These are phyloP conservation scores for Polietes domitor DNA, from an alignment of 2,888 invertebrate species.

Conservation along the genomic window DNA sequence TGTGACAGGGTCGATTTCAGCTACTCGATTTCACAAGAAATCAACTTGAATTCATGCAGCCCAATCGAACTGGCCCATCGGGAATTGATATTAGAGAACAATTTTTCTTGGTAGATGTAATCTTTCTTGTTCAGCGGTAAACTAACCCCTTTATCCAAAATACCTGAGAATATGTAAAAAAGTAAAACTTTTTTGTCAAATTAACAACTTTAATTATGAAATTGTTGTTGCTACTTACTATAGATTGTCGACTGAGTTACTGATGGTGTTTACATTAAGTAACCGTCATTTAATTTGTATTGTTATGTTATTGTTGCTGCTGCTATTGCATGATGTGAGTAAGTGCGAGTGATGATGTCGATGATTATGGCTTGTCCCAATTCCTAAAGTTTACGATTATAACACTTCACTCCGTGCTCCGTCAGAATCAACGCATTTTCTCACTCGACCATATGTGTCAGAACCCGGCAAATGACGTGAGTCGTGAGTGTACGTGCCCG, in stretches of 20 bases:
- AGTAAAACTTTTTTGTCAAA: constrained; percentile 57
- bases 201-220: neutral
- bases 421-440: constrained; percentile 12
- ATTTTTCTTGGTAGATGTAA: too few species aligned
- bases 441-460: neutral
- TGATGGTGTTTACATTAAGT: constrained; percentile 22
- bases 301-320: neutral
- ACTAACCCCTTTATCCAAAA: constrained; percentile 35
- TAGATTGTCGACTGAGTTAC: neutral
- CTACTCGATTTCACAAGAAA: too few species aligned
- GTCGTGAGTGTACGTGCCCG: neutral
- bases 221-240: neutral
- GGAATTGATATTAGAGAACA: too few species aligned
- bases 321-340: neutral
- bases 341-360: neutral
- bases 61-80: too few species aligned
- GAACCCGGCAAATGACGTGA: constrained; percentile 8
- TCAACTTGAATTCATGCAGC: too few species aligned
- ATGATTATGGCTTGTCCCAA: constrained; percentile 50
- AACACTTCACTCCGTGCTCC: constrained; percentile 10
- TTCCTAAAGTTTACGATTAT: constrained; percentile 27
- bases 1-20: too few species aligned
- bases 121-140: too few species aligned
- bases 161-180: constrained; percentile 62
- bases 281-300: constrained; percentile 1